These are phyloP conservation scores for Chascanopsetta lugubris DNA, from an alignment of 2,113 vertebrate genomes.

Conservation along the genomic window DNA sequence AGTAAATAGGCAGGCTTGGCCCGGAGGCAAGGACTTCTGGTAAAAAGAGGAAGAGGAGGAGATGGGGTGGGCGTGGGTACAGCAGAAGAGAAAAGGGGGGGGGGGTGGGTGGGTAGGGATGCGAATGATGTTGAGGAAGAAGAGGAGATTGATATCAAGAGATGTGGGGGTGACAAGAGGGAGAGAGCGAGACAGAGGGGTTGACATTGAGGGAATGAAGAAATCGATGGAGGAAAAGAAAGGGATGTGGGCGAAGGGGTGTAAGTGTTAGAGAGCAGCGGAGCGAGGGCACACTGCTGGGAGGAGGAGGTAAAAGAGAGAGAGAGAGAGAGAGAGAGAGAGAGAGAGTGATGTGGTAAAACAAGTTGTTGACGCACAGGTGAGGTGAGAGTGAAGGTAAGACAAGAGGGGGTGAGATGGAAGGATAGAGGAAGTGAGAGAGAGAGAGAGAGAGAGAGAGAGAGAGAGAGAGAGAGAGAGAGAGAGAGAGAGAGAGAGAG, in stretches of 20 bases:
- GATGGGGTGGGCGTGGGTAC: background rate
- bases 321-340: background rate
- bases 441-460: background rate
- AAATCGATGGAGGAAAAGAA: constrained; percentile 62
- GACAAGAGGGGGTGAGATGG: background rate
- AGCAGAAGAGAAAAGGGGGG: background rate
- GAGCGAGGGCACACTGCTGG: constrained; percentile 16
- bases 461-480: background rate
- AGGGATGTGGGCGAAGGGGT: too few relatives aligned
- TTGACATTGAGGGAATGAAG: constrained; percentile 57
- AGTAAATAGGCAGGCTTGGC: constrained; percentile 61
- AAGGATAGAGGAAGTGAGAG: background rate
- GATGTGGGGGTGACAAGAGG: constrained; percentile 24
- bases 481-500: too few relatives aligned
- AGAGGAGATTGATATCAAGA: background rate
- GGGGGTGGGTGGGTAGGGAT: background rate
- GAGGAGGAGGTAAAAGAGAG: background rate
- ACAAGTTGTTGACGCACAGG: constrained; percentile 1
- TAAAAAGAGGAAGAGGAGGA: constrained; percentile 21
- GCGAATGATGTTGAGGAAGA: background rate
- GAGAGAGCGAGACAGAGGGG: constrained; percentile 23
- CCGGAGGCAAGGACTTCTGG: constrained; percentile 59
- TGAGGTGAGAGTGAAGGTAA: background rate
- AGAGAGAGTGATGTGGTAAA: constrained; percentile 23
- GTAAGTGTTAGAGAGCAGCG: constrained; percentile 9